Base-by-base conservation (phyloP, 2,113 vertebrate species). In the Tragelaphus imberbis region DNA sequence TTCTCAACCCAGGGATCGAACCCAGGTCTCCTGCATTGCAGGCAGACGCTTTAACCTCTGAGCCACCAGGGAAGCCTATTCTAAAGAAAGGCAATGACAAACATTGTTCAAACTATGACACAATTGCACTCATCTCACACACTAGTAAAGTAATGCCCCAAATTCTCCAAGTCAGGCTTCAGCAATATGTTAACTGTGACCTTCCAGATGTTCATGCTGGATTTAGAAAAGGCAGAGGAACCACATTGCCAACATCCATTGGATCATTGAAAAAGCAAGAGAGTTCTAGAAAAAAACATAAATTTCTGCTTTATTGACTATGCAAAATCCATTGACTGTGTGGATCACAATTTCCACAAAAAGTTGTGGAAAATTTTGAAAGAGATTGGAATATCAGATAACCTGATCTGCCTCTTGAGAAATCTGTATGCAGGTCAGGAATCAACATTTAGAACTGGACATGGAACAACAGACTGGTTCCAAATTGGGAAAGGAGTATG, bases 181-280 rank as follows among this genome's bases (percentile, higher is more conserved):
- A 68, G n/a, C 19, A 36, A 19, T 68, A 36, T 11, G 8, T 36
- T 17, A 68, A 21, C n/a, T 11, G 1, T 68, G 65, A 68, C 21
- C 17, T 21, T 21, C n/a, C 33, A 11, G n/a, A 5, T 36, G 33
- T 68, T 36, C 17, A 68, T 11, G 5, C 17, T 68, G 33, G 9
- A 36, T 68, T 36, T 68, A n/a, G 33, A 36, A 68, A 36, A 68
- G 65, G 33, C 65, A 68, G 33, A 68, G 17, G n/a, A 68, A 68
- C 65, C 17, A 21, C 2, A 5, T 10, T 68, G 17, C n/a, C 2
- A 21, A 5, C 17, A 21, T 68, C 17, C 4, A 0, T 2, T 68
- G 65, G 8, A 36, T 36, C n/a, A 36, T 36, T 0, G 0, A 68
- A 68, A 68, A 10, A 68, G n/a, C n/a, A 36, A 36, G 2, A 68